These are phyloP conservation scores for Setipinna tenuifilis DNA, from an alignment of 2,797 vertebrate species.

Conservation along the genomic window DNA sequence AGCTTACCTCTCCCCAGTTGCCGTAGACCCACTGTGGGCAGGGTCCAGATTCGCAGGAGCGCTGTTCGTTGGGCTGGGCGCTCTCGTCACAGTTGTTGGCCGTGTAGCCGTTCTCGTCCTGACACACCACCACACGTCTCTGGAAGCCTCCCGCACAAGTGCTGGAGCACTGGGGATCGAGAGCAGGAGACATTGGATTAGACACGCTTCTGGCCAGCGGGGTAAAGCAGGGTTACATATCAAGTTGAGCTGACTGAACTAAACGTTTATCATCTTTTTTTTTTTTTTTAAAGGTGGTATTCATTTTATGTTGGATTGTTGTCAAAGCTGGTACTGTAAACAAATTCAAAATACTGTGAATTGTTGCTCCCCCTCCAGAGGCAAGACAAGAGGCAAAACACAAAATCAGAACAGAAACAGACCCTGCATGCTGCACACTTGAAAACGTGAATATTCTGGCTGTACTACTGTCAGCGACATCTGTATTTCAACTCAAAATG, in stretches of 20 bases:
- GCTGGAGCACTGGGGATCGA: constrained; percentile 88
- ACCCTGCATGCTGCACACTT: too few relatives aligned
- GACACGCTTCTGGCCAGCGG: not conserved
- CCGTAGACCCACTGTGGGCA: constrained; percentile 96
- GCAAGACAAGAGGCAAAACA: too few relatives aligned
- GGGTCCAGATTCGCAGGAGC: constrained; percentile 92
- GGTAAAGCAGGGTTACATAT: not conserved
- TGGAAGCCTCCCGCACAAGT: constrained; percentile 98
- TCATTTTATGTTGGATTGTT: too few relatives aligned
- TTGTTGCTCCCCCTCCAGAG: too few relatives aligned
- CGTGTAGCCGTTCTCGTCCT: constrained; percentile 94
- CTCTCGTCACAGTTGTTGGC: constrained; percentile 89
- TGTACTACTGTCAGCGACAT: too few relatives aligned
- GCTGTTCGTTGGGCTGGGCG: constrained; percentile 87
- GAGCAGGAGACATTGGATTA: constrained; percentile 34
- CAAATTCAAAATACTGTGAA: too few relatives aligned
- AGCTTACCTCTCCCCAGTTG: constrained; percentile 94
- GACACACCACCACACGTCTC: constrained; percentile 94
- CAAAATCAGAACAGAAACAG: too few relatives aligned
- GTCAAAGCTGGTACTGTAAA: too few relatives aligned
- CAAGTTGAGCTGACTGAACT: not conserved
- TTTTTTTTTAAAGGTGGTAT: too few relatives aligned
- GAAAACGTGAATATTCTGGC: too few relatives aligned
- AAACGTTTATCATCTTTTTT: too few relatives aligned
- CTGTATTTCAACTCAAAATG: too few relatives aligned